Base-by-base conservation (phyloP, 2,888 invertebrate species). In the Heteromurus nitidus region DNA sequence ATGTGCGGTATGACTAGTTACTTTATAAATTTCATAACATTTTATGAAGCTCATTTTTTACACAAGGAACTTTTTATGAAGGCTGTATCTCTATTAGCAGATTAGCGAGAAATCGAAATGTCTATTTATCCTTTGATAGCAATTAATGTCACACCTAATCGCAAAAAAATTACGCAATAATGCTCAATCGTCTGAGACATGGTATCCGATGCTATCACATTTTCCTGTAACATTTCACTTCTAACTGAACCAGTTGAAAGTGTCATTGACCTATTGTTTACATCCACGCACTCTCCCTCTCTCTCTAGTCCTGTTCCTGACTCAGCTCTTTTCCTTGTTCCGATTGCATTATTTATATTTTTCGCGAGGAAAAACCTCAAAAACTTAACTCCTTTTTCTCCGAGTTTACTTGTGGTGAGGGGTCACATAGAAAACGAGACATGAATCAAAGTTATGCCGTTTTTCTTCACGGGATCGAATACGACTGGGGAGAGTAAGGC, bases 361-460 rank as follows among this genome's bases (percentile, higher is more conserved):
- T 47, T 47, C n/a, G 47, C 47, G 47, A 47, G 11, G 11, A 47
- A 47, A 47, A 47, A 47, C 47, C 47, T 47, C 47, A 47, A 47
- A 47, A 47, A 5, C 16, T 16, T n/a, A 47, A 47, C 47, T 47
- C 47, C n/a, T 47, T n/a, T 16, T 47, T n/a, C 16, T 47, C 36
- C 13, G 36, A 13, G 7, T 47, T 16, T 47, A 3, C 47, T 16
- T 47, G 55, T n/a, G n/a, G n/a, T n/a, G n/a, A n/a, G n/a, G n/a
- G n/a, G 3, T 55, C 55, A 22, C 55, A 55, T 26, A 26, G 55
- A 53, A 53, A 55, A 55, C 11, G 55, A 22, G 26, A 55, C 55
- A 55, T 55, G 55, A 55, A 55, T 55, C 55, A 55, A 55, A 55
- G 47, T 47, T n/a, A 11, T 47, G 7, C n/a, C 3, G 11, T 5